These are phyloP conservation scores for Centropus unirufus DNA, from an alignment of 2,113 vertebrate species.

Conservation along the genomic window DNA sequence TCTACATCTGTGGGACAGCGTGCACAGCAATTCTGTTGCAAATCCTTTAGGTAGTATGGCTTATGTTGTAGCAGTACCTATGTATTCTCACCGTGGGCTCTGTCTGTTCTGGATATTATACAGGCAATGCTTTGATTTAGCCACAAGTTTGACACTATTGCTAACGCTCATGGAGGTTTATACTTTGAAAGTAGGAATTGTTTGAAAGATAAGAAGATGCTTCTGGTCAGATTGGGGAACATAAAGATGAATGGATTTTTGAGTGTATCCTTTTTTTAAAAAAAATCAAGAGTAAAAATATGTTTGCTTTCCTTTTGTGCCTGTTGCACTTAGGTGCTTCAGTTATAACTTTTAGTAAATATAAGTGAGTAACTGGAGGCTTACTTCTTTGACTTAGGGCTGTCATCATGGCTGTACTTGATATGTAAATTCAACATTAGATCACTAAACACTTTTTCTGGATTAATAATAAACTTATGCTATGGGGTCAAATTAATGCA, in stretches of 20 bases:
- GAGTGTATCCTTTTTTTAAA: neutral
- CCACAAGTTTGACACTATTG: neutral
- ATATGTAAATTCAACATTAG: no score
- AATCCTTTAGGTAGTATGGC: neutral
- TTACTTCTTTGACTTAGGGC: neutral
- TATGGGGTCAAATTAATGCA: neutral
- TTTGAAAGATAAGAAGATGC: neutral
- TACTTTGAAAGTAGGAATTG: neutral
- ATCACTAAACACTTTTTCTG: no score
- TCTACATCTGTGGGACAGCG: neutral
- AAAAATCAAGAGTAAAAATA: neutral
- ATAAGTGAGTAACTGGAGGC: neutral
- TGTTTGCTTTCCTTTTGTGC: neutral
- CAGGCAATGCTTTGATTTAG: neutral
- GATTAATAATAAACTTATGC: no score
- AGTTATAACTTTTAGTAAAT: neutral
- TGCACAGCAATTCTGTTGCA: neutral
- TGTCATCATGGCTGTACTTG: no score
- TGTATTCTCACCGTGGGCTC: fast-evolving
- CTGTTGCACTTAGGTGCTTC: neutral
- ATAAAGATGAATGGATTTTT: neutral
- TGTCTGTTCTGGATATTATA: neutral
- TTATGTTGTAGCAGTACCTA: neutral
- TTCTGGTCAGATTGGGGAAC: neutral
- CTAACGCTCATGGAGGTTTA: neutral